A percentile compares a stretch with the other conserved stretches of the same genome.
Evolutionary conservation across 1,140 invertebrate species (phyloP).

Genomic region (Zelostemma sp.): DNA sequence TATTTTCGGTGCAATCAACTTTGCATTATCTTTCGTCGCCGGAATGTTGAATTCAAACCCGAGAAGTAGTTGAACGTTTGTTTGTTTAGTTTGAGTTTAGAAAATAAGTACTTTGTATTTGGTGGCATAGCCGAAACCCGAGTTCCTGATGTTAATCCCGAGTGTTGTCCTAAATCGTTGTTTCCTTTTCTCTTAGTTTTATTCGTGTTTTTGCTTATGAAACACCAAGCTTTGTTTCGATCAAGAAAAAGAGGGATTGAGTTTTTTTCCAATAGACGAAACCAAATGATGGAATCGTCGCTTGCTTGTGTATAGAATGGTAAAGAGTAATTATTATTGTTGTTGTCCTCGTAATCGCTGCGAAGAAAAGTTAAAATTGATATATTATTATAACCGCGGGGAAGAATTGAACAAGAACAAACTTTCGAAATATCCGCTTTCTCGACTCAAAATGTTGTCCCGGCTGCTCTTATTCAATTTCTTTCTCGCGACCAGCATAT

Average conservation of each 20-base stretch:
- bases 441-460: too few species aligned
- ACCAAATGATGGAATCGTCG: constrained; percentile 23
- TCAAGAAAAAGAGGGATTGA: neutral
- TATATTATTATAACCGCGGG: constrained; percentile 34
- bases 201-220: neutral
- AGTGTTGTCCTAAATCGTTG: neutral
- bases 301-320: constrained; percentile 34
- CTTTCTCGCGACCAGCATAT: too few species aligned
- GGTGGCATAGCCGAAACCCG: constrained; percentile 5
- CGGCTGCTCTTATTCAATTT: too few species aligned
- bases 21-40: too few species aligned
- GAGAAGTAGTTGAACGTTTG: constrained; percentile 1
- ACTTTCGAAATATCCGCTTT: neutral
- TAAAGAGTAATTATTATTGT: constrained; percentile 50
- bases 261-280: neutral
- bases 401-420: neutral
- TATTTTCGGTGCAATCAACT: too few species aligned
- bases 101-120: constrained; percentile 5
- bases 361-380: constrained; percentile 34
- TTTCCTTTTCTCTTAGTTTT: constrained; percentile 14
- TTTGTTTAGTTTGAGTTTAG: constrained; percentile 9
- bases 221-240: neutral
- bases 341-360: constrained; percentile 55
- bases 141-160: constrained; percentile 11
- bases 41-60: constrained; percentile 1